Base-by-base conservation (phyloP, 2,113 vertebrate species). In the Cyphomyrus plagiostoma region DNA sequence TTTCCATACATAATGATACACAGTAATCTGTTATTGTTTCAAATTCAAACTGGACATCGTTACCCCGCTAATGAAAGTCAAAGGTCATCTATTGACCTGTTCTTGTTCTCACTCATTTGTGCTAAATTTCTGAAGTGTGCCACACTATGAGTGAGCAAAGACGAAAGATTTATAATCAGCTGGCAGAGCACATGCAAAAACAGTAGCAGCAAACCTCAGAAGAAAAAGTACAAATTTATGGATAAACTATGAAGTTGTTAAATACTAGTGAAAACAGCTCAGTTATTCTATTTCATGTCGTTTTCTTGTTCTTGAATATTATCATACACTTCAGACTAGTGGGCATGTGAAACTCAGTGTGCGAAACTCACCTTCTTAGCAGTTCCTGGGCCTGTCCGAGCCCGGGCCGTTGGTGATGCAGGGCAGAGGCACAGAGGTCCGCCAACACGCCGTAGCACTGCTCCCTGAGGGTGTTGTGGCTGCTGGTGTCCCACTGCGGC, bases 401-500 rank as follows among this genome's bases (percentile, higher is more conserved):
- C 1, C 89, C 89, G 0, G 93, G 94, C 0, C 45, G 89, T 89
- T 92, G 91, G 89, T 94, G 93, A 86, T 92, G 92, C 0, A 96
- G 93, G 0, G 95, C 94, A 0, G 92, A 35, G 45, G 92, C 89
- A 90, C 94, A 90, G 80, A 94, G 93, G 1, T 91, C 88, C 0
- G 93, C 94, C 90, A 96, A 88, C 2, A 93, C 83, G 58, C 83
- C 26, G 92, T 93, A 95, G 91, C 95, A 95, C 91, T 95, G 95
- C 30, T 95, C 94, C 23, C 88, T 77, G 19, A 94, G 82, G 0
- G 85, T 52, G 11, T 96, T 96, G 52, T 96, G 95, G 88, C 53
- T 92, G 0, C 35, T 90, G 0, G 94, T 95, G 19, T 96, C 95
- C 95, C 95, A 96, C 83, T 92, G 95, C 0, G 95, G 95, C 86